Percentiles rank a stretch among this genome's conserved stretches.
Conservation (phyloP, 2,797 vertebrate species). For the Peromyscus aztecus region DNA sequence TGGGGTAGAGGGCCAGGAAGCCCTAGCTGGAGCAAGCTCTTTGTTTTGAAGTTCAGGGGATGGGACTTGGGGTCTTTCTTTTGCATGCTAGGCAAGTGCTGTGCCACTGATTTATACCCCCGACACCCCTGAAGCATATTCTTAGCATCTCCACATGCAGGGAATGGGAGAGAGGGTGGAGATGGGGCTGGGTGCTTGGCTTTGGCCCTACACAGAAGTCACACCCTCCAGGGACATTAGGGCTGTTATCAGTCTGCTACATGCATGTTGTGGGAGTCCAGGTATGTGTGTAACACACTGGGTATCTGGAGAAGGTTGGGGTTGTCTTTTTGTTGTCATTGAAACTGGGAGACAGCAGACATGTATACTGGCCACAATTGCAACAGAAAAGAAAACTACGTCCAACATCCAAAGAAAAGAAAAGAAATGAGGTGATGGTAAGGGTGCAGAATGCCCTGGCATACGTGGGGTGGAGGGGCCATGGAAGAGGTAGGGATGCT, state of each 20-base stretch:
- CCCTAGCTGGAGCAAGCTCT: conserved; percentile 88
- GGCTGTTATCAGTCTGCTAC: conserved; percentile 91
- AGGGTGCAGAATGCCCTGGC: conserved; percentile 88
- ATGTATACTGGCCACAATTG: conserved; percentile 88
- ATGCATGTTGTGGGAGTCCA: conserved; percentile 96
- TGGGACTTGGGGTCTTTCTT: neutral
- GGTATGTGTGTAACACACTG: conserved; percentile 93
- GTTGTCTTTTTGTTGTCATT: conserved; percentile 90
- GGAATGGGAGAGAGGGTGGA: conserved; percentile 82
- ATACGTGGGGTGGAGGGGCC: conserved; percentile 83
- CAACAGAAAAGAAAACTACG: conserved; percentile 88
- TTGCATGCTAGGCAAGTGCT: neutral
- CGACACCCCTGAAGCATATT: conserved; percentile 85
- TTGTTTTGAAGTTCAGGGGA: neutral
- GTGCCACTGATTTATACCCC: neutral
- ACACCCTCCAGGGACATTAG: conserved; percentile 92
- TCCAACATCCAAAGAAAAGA: conserved; percentile 83
- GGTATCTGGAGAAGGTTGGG: conserved; percentile 90
- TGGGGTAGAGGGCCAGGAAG: conserved; percentile 75
- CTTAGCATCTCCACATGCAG: conserved; percentile 92
- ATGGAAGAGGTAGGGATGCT: conserved; percentile 88
- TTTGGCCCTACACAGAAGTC: conserved; percentile 92
- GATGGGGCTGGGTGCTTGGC: conserved; percentile 87
- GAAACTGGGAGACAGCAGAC: conserved; percentile 88
- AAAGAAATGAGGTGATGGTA: conserved; percentile 77